phyloP scores from a whole-genome alignment of 2,113 vertebrate species.

The Crotophaga sulcirostris region DNA sequence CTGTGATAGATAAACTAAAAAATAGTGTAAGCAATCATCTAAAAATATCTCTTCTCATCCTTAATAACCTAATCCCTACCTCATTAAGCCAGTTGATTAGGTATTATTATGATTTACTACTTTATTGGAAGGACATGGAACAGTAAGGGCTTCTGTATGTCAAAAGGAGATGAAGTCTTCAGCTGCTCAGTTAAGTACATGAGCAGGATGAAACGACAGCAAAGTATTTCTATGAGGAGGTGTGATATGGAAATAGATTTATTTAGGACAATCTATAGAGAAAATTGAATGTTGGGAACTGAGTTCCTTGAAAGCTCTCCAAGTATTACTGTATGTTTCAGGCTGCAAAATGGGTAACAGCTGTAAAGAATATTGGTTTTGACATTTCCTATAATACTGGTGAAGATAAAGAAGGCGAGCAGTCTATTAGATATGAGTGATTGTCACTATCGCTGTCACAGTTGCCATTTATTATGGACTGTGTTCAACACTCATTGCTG shows the following conservation, averaged over 20 bases:
- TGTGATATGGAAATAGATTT: slow-evolving; percentile 57
- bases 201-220: neutral
- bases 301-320: slow-evolving; percentile 49
- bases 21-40: slow-evolving; percentile 26
- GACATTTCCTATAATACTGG: slow-evolving; percentile 34
- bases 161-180: neutral
- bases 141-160: neutral
- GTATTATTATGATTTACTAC: slow-evolving; percentile 53
- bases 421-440: slow-evolving; percentile 20
- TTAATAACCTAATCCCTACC: slow-evolving; percentile 43
- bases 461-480: neutral
- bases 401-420: slow-evolving; percentile 62
- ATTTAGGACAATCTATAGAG: slow-evolving; percentile 64
- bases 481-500: neutral
- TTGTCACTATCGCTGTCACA: neutral
- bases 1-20: slow-evolving; percentile 39
- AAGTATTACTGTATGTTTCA: slow-evolving; percentile 36
- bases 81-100: slow-evolving; percentile 61
- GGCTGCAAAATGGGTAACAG: slow-evolving; percentile 28
- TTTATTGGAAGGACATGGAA: neutral
- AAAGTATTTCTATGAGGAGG: slow-evolving; percentile 4
- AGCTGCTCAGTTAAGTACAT: slow-evolving; percentile 25
- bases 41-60: slow-evolving; percentile 54
- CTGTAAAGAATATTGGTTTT: slow-evolving; percentile 28
- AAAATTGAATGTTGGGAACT: slow-evolving; percentile 65